Evolutionary conservation across 2,113 vertebrate genomes (phyloP), one percentile per base, ranked within the genome.

Genomic region (Todiramphus saurophagus): DNA sequence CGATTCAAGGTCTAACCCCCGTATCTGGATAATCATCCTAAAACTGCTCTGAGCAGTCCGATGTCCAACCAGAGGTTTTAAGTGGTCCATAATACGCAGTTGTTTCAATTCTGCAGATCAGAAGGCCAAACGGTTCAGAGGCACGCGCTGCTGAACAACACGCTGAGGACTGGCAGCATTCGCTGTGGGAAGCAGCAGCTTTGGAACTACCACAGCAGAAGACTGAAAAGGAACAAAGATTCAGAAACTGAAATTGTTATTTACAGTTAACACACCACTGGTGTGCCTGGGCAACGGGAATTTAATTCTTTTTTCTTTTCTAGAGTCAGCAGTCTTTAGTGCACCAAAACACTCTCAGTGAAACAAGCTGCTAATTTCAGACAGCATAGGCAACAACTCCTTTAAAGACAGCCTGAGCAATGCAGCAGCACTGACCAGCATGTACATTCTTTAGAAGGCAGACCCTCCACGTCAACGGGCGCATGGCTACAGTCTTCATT

Each of bases 61-160:
- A 0, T 24, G 51, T 72, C 60, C 68, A 58, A 1, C 12, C 59
- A 81, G 86, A 35, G 21, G 50, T 77, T 83, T 37, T 43, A 21
- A 37, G 33, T 3, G 6, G 16, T 56, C 64, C 19, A 2, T 5
- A 39, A 35, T 0, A 63, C 0, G 13, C 0, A 55, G 48, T 0
- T 1, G 31, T 25, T 78, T 28, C 15, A n/a, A 12, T 17, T 63
- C 8, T 37, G 56, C 56, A 53, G 28, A 19, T 35, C 59, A 59
- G 55, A 51, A 56, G 66, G 67, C 43, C 58, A 92, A 7, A 10
- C 1, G 0, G 28, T 7, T 70, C 60, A 59, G 44, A 82, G 62
- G 24, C 2, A 0, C 16, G 1, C 13, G 5, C 41, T 37, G 37
- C 62, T 28, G 11, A 60, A 31, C 41, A 39, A 21, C 16, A 18